Evolutionary conservation across 2,888 invertebrate species (phyloP).

Genomic region (Nephrocerus scutellatus): DNA sequence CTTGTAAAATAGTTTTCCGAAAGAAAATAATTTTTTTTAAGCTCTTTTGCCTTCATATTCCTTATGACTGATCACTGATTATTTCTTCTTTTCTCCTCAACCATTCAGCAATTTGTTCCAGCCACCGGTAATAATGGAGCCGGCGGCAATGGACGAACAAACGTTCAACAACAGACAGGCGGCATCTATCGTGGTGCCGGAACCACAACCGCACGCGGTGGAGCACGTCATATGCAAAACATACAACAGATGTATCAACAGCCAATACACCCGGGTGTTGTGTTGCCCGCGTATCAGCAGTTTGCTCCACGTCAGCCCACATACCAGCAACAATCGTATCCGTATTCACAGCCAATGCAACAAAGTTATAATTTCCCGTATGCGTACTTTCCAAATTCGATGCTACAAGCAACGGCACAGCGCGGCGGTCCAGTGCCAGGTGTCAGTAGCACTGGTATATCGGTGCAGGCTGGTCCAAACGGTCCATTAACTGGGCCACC

Average conservation of each 20-base stretch:
- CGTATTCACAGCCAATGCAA: constrained; percentile 32
- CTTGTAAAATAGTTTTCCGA: too few relatives aligned
- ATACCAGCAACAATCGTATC: constrained; percentile 32
- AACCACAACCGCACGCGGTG: constrained; percentile 30
- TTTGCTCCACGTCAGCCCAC: constrained; percentile 34
- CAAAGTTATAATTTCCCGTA: constrained; percentile 23
- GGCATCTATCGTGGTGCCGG: constrained; percentile 37
- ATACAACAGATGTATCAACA: constrained; percentile 37
- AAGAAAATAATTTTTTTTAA: neutral
- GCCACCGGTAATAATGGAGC: constrained; percentile 34
- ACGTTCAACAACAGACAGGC: constrained; percentile 33
- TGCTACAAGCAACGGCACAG: constrained; percentile 32
- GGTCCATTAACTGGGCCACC: constrained; percentile 34
- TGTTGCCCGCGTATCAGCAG: constrained; percentile 33
- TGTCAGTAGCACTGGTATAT: constrained; percentile 27
- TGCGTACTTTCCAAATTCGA: constrained; percentile 22
- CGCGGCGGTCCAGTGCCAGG: constrained; percentile 34
- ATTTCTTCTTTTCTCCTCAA: constrained; percentile 8
- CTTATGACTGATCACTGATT: neutral
- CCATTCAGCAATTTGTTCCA: constrained; percentile 35
- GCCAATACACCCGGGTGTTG: constrained; percentile 36
- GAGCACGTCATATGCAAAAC: constrained; percentile 33
- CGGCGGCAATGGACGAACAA: constrained; percentile 33
- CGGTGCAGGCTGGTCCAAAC: constrained; percentile 37
- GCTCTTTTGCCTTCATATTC: constrained; percentile 1